Percentiles rank a stretch among this genome's conserved stretches.
Evolutionary conservation across 1,140 invertebrate genomes (phyloP).

Genomic region (Heliconius hewitsoni): DNA sequence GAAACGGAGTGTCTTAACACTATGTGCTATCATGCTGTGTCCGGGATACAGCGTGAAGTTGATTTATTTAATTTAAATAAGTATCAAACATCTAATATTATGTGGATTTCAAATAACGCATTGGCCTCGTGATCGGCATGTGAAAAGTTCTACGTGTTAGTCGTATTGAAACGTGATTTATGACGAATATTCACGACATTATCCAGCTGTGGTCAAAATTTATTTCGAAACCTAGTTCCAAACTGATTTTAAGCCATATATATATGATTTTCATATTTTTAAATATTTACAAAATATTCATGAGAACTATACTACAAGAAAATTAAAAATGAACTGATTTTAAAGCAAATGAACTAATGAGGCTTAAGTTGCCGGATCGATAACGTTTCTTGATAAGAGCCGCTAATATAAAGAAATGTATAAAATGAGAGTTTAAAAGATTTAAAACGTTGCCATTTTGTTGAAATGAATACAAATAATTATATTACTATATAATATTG

Average conservation of each 20-base stretch:
- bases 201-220: constrained; percentile 31
- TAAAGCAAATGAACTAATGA: constrained; percentile 15
- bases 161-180: constrained; percentile 31
- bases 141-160: constrained; percentile 24
- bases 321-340: not conserved
- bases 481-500: too few relatives aligned
- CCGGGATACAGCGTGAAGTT: too few relatives aligned
- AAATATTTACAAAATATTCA: not conserved
- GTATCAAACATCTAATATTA: constrained; percentile 21
- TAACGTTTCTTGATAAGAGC: constrained; percentile 14
- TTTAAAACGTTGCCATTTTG: not conserved
- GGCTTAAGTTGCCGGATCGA: constrained; percentile 9
- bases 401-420: constrained; percentile 14
- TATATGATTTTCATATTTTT: not conserved
- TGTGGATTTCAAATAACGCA: constrained; percentile 45
- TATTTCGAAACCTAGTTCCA: constrained; percentile 31
- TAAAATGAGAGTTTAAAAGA: not conserved
- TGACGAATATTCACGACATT: constrained; percentile 18
- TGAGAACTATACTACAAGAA: not conserved
- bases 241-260: not conserved
- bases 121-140: constrained; percentile 41
- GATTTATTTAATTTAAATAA: constrained; percentile 31
- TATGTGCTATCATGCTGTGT: too few relatives aligned
- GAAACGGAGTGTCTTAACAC: too few relatives aligned
- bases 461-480: too few relatives aligned